phyloP scores from a whole-genome alignment of 2,888 invertebrate genomes.

The Hirtodrosophila histrioides region DNA sequence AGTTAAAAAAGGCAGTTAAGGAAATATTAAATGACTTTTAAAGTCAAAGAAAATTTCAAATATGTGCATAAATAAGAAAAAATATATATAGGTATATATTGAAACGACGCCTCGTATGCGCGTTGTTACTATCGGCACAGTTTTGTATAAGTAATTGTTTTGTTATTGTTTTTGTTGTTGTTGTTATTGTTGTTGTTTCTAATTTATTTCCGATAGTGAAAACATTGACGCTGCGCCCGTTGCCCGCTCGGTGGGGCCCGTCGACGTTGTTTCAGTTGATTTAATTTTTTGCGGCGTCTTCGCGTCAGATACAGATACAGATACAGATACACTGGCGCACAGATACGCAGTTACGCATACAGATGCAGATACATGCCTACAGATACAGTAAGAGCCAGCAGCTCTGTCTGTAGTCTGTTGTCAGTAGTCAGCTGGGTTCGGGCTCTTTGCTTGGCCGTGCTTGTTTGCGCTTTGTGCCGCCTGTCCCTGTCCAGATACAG shows the following conservation, averaged over 20 bases:
- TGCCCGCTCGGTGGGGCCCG: conserved; percentile 28
- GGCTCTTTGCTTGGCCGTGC: conserved; percentile 34
- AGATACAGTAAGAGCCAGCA: conserved; percentile 25
- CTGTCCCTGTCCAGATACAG: conserved; percentile 40
- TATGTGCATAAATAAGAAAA: conserved; percentile 7
- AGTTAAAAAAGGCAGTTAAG: neutral
- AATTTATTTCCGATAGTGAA: conserved; percentile 64
- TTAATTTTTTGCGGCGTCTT: conserved; percentile 66
- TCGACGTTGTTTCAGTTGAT: conserved; percentile 56
- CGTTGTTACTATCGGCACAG: conserved; percentile 30
- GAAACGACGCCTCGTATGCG: conserved; percentile 1
- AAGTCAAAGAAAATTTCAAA: conserved; percentile 21
- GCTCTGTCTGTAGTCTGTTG: conserved; percentile 33
- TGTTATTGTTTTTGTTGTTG: conserved; percentile 14
- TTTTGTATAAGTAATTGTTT: conserved; percentile 13
- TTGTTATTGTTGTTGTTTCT: conserved; percentile 16
- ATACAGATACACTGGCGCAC: neutral
- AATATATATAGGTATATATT: conserved; percentile 5
- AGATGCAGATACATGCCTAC: conserved; percentile 3
- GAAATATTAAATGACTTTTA: conserved; percentile 15
- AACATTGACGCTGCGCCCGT: conserved; percentile 47
- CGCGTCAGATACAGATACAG: conserved; percentile 41
- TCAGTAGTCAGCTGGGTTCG: conserved; percentile 49
- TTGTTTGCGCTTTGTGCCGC: conserved; percentile 30
- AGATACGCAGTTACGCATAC: conserved; percentile 1